Base-by-base conservation (phyloP, 2,113 vertebrate genomes). In the Podarcis raffonei region DNA sequence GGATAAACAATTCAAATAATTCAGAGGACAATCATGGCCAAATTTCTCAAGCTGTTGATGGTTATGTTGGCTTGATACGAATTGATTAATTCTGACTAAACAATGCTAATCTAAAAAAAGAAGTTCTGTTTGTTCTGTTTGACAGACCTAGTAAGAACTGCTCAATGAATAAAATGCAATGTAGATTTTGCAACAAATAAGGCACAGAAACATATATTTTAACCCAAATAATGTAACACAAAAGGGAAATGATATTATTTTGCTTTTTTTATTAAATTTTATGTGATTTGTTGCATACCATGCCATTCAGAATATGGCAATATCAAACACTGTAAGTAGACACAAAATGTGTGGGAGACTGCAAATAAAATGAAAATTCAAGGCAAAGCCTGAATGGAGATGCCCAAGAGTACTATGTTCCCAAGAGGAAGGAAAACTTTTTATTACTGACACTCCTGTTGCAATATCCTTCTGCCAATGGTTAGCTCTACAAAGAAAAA, bases 121-220 rank as follows among this genome's bases (percentile, higher is more conserved):
- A 91, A 89, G 92, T 92, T 94, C 95, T 95, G 95, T 72, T 80
- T 94, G 93, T 35, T 22, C 89, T 75, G 94, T 91, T 95, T 95
- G 93, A 94, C 93, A 96, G 85, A 95, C 93, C 92, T 90, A 89
- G 92, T 78, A 92, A 71, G 84, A 95, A 95, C 89, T 88, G 85
- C 81, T 94, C 91, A 96, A 96, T 96, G 96, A 96, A 96, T 96
- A 96, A 95, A 87, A 83, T 87, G 84, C 78, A 95, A 96, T 95
- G 96, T 92, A 95, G 90, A 94, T 95, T 96, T 96, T 96, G 87
- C 5, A 91, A 89, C 48, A 95, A 96, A 96, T 96, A 94, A 95
- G 89, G 93, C 95, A 94, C 32, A 94, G 94, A 95, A 92, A 79
- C 86, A 92, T 1, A 18, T 89, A 95, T 96, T 96, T 95, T 90